Evolutionary conservation across 2,113 vertebrate species (phyloP).

Genomic region (Sphyrna mokarran): DNA sequence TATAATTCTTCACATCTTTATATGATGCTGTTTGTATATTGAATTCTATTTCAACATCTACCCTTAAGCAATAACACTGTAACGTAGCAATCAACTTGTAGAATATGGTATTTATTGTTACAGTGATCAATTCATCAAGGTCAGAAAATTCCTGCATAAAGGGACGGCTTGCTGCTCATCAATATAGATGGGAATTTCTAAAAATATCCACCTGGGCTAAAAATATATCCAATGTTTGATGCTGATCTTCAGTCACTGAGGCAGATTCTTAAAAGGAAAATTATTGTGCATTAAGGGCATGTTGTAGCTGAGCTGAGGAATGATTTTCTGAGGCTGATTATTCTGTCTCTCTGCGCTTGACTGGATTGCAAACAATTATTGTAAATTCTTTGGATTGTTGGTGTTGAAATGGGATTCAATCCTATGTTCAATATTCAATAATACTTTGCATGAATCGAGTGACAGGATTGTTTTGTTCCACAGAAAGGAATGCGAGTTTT

Average conservation of each 20-base stretch:
- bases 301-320: background rate
- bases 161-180: slow-evolving; percentile 8
- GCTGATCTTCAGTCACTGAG: slow-evolving; percentile 25
- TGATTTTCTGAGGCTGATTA: background rate
- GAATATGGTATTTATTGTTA: background rate
- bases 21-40: background rate
- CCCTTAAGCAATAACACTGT: background rate
- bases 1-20: background rate
- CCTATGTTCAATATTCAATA: too few species aligned
- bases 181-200: slow-evolving; percentile 35
- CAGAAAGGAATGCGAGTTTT: background rate
- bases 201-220: slow-evolving; percentile 18
- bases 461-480: background rate
- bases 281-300: background rate
- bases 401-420: background rate
- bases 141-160: slow-evolving; percentile 35
- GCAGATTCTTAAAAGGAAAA: slow-evolving; percentile 11
- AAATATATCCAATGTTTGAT: slow-evolving; percentile 23
- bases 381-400: background rate
- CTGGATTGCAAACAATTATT: background rate
- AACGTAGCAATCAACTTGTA: background rate
- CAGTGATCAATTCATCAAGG: slow-evolving; percentile 18
- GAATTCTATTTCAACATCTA: background rate
- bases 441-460: background rate
- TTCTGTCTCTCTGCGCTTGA: background rate